These are phyloP conservation scores for Muschampia plurimacula DNA, from an alignment of 2,888 invertebrate species.

Conservation along the genomic window DNA sequence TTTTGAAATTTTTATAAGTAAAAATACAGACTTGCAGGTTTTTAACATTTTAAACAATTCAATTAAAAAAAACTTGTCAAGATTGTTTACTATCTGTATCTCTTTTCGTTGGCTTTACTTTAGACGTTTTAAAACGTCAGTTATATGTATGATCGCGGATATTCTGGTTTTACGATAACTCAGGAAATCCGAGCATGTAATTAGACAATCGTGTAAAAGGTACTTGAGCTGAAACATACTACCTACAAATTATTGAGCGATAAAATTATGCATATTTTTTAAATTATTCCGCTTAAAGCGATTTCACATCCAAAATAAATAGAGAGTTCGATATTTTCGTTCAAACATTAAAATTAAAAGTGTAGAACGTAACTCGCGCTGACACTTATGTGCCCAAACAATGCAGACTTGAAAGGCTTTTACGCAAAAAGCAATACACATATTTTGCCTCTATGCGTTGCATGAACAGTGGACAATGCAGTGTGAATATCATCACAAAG, in stretches of 20 bases:
- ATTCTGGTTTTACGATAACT: too few relatives aligned
- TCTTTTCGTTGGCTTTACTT: too few relatives aligned
- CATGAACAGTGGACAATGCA: slow-evolving; percentile 27
- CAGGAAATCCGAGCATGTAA: too few relatives aligned
- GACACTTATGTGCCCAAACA: slow-evolving; percentile 35
- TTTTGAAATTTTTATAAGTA: too few relatives aligned
- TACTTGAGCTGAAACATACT: too few relatives aligned
- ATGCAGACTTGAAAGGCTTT: slow-evolving; percentile 38
- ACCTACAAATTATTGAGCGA: too few relatives aligned
- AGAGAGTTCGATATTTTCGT: slow-evolving; percentile 7
- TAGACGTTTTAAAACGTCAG: too few relatives aligned
- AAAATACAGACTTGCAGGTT: too few relatives aligned
- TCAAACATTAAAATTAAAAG: slow-evolving; percentile 20
- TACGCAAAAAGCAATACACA: slow-evolving; percentile 38
- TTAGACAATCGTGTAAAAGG: background rate
- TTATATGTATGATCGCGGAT: too few relatives aligned
- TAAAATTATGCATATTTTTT: background rate
- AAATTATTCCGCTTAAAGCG: background rate
- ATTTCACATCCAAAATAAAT: slow-evolving; percentile 2
- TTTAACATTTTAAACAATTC: too few relatives aligned
- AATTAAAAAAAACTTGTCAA: too few relatives aligned
- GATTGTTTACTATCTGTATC: too few relatives aligned
- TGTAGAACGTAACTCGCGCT: slow-evolving; percentile 26
- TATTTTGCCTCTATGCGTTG: slow-evolving; percentile 33
- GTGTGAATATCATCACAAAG: slow-evolving; percentile 21